A percentile compares a stretch with the other conserved stretches of the same genome.
These are phyloP conservation scores for Pungitius pungitius DNA, from an alignment of 2,113 vertebrate genomes.

Conservation along the genomic window DNA sequence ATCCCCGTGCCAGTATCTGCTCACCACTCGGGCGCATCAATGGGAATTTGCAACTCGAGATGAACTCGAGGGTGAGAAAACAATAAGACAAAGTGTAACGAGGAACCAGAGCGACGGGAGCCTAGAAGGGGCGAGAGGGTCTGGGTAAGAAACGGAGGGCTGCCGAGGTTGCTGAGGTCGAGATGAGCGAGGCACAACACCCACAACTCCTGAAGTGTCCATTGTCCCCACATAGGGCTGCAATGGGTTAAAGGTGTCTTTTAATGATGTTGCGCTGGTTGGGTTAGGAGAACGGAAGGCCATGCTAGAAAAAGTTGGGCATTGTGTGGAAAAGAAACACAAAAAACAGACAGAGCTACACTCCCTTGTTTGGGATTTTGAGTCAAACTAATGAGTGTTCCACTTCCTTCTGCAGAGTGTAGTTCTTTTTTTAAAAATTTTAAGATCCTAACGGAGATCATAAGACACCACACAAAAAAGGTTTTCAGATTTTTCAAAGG, in stretches of 20 bases:
- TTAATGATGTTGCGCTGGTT: neutral
- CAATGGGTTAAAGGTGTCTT: neutral
- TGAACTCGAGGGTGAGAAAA: conserved; percentile 24
- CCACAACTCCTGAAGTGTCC: neutral
- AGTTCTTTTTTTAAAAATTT: neutral
- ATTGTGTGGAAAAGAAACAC: neutral
- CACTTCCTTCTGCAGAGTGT: neutral
- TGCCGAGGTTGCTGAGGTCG: neutral
- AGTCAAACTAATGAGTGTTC: neutral
- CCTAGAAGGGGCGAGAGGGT: neutral
- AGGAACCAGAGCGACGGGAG: neutral
- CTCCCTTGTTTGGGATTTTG: neutral
- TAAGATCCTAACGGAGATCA: neutral
- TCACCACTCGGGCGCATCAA: conserved; percentile 57
- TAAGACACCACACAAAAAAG: conserved; percentile 14
- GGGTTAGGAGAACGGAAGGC: neutral
- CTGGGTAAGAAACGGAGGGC: neutral
- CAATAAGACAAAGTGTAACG: conserved; percentile 18
- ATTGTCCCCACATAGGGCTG: neutral
- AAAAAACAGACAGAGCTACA: neutral
- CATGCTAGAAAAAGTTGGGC: neutral
- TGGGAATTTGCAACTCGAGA: conserved; percentile 63
- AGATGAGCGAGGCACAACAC: conserved; percentile 3
- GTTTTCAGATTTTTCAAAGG: conserved; percentile 23
- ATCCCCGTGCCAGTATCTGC: conserved; percentile 61